Evolutionary conservation across 1,140 invertebrate genomes (phyloP), one percentile per base, ranked within the genome.

Genomic region (Phthorimaea operculella): DNA sequence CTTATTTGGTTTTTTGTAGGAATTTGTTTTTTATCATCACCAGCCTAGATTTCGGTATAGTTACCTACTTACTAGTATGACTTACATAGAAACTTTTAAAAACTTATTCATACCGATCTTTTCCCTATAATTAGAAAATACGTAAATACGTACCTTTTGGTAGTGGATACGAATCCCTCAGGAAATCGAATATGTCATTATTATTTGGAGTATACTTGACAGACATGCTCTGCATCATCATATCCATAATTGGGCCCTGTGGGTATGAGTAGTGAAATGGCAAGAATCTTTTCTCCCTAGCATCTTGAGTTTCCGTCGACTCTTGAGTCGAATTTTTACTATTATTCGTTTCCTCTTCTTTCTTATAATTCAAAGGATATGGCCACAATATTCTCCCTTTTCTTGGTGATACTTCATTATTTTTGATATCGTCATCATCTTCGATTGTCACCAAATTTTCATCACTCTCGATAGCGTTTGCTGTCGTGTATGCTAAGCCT

Each of bases 121-220:
- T 28, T 28, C 21, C 6, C 21, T 28, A n/a, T n/a, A n/a, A n/a
- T n/a, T n/a, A n/a, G n/a, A n/a, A n/a, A n/a, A n/a, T n/a, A n/a
- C n/a, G n/a, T n/a, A n/a, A n/a, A n/a, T n/a, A 17, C 57, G 72
- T 66, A 84, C 81, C 81, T 72, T 79, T 82, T 21, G 81, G 74
- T 49, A 78, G 52, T 14, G 75, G 70, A 58, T 82, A 84, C 0
- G 72, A 66, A 51, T 82, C 79, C 15, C 78, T 54, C 15, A 84
- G 60, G 59, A 81, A 82, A 49, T 84, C 79, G 44, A 84, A 79
- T 3, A 77, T 76, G 52, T 84, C 81, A 10, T 64, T 72, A 55
- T 72, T 72, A 7, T 58, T 53, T 11, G 77, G 71, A 1, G 58
- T 54, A 55, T 79, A 83, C 88, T 79, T 71, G 33, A 62, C 45